These are phyloP conservation scores for Alethe diademata DNA, from an alignment of 2,113 vertebrate genomes.

Conservation along the genomic window DNA sequence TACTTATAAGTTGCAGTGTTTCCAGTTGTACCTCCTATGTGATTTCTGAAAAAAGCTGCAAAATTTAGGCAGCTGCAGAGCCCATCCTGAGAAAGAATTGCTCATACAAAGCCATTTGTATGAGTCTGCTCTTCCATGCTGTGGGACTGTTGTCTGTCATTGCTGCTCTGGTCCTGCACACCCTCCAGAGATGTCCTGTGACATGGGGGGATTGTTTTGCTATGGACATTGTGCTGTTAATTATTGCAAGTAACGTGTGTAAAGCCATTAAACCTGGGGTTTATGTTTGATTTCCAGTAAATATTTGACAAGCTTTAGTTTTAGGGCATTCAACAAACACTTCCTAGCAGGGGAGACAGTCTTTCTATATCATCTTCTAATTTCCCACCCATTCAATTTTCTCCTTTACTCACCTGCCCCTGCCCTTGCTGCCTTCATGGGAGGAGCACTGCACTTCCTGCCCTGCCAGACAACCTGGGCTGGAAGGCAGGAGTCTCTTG, in stretches of 20 bases:
- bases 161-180: not conserved
- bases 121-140: not conserved
- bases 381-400: not conserved
- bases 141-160: not conserved
- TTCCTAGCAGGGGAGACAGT: not conserved
- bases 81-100: not conserved
- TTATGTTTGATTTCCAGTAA: not conserved
- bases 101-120: not conserved
- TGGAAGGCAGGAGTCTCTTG: not conserved
- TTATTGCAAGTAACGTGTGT: not conserved
- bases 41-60: not conserved
- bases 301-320: not conserved
- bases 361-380: not conserved
- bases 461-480: not conserved
- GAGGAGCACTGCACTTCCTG: slow-evolving; percentile 6
- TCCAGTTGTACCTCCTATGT: not conserved
- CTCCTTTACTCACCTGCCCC: not conserved
- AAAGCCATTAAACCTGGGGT: not conserved
- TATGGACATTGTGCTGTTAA: not conserved
- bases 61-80: not conserved
- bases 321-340: not conserved
- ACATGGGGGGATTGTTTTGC: not conserved
- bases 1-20: not conserved
- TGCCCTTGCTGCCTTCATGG: not conserved
- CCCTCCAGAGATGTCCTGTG: not conserved